Conservation (phyloP, 2,888 invertebrate species). For the Perizoma affinitatum region DNA sequence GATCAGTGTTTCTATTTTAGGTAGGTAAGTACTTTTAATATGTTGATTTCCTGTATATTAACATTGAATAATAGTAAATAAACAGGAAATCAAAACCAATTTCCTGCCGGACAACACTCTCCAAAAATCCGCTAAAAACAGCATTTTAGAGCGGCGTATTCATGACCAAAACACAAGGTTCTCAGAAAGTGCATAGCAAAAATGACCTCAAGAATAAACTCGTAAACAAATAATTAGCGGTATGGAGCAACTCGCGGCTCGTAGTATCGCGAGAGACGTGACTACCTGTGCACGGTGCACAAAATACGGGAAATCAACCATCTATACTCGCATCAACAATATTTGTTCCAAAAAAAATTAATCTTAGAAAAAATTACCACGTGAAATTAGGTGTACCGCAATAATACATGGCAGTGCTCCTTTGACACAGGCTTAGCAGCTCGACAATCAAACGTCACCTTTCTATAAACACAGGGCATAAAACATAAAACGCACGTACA, state of each 20-base stretch:
- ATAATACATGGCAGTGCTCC: background rate
- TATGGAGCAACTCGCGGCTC: slow-evolving; percentile 10
- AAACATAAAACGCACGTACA: background rate
- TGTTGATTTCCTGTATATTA: too few species aligned
- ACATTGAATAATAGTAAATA: too few species aligned
- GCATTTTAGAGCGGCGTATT: slow-evolving; percentile 1
- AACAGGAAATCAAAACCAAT: background rate
- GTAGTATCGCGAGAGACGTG: slow-evolving; percentile 27
- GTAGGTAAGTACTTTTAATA: too few species aligned
- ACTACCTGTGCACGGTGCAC: slow-evolving; percentile 3
- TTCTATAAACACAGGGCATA: slow-evolving; percentile 8
- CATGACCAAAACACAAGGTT: slow-evolving; percentile 20
- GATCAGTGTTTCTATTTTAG: too few species aligned
- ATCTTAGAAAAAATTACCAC: too few species aligned
- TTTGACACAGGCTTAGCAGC: background rate
- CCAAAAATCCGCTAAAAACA: background rate
- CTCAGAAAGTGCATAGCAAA: slow-evolving; percentile 23
- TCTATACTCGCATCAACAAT: too few species aligned
- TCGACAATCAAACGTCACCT: slow-evolving; percentile 2
- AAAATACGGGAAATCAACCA: too few species aligned
- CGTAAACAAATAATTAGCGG: slow-evolving; percentile 36
- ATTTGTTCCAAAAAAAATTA: too few species aligned
- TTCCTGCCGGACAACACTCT: background rate
- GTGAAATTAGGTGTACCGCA: background rate
- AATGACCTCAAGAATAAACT: slow-evolving; percentile 35